These are phyloP conservation scores for Pheosia tremula DNA, from an alignment of 2,888 invertebrate species.

Conservation along the genomic window DNA sequence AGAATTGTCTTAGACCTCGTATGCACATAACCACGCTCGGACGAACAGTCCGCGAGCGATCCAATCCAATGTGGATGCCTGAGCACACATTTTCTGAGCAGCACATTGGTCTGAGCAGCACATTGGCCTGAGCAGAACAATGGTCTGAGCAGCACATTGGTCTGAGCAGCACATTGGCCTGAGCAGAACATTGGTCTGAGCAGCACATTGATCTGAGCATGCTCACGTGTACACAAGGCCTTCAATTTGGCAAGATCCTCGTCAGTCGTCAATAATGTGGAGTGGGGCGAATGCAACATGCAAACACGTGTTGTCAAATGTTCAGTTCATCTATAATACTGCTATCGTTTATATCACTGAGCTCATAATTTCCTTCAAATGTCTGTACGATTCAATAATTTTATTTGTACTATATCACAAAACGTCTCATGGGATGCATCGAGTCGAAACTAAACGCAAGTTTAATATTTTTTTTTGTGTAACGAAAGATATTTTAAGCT, in stretches of 20 bases:
- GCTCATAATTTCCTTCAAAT: conserved; percentile 45
- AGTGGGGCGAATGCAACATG: not conserved
- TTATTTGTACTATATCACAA: conserved; percentile 82
- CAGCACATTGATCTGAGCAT: not conserved
- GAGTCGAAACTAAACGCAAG: conserved; percentile 21
- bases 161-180: no score
- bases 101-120: no score
- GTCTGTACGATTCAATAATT: conserved; percentile 55
- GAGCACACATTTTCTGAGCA: not conserved
- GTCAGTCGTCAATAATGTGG: conserved; percentile 33
- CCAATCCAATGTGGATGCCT: no score
- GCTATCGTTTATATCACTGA: conserved; percentile 55
- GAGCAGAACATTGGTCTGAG: no score
- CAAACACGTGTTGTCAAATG: conserved; percentile 26
- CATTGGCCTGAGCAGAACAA: no score
- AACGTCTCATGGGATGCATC: conserved; percentile 36
- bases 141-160: not conserved
- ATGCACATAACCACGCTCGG: not conserved
- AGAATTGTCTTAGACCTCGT: not conserved
- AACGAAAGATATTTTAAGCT: conserved; percentile 40
- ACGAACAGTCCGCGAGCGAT: not conserved
- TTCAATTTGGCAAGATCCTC: conserved; percentile 46
- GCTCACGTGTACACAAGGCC: conserved; percentile 6
- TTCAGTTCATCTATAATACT: conserved; percentile 64
- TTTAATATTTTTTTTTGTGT: conserved; percentile 22